Percentiles rank a stretch among this genome's conserved stretches.
Conservation (phyloP, 2,888 invertebrate species). For the Chloromyia formosa region DNA sequence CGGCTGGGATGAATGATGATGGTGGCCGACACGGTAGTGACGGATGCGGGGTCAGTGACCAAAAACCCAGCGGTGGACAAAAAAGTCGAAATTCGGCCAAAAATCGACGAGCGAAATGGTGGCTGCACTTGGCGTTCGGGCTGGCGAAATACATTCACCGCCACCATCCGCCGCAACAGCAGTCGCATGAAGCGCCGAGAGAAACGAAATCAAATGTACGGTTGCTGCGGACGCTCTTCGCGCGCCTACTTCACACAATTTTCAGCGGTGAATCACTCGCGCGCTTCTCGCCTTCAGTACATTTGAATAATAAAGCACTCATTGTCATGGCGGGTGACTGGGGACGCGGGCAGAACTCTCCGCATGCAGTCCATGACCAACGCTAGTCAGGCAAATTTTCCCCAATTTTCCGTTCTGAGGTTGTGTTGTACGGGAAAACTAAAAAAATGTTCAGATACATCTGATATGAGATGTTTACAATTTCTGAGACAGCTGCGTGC, state of each 20-base stretch:
- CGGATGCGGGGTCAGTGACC: conserved; percentile 20
- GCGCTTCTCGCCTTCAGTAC: no score
- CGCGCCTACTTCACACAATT: conserved; percentile 41
- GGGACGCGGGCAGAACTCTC: no score
- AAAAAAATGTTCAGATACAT: no score
- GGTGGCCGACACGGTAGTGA: conserved; percentile 21
- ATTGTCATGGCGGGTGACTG: no score
- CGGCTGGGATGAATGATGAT: conserved; percentile 23
- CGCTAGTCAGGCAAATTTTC: no score
- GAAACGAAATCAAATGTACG: not conserved
- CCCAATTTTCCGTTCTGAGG: no score
- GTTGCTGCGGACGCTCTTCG: not conserved
- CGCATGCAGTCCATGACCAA: no score
- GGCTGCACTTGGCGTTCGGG: conserved; percentile 23
- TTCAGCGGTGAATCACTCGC: conserved; percentile 29
- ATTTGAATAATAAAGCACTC: no score
- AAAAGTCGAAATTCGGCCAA: conserved; percentile 29
- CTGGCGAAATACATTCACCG: not conserved
- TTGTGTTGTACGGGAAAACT: no score
- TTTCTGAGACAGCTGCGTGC: no score
- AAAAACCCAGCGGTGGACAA: conserved; percentile 11
- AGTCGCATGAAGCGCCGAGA: not conserved
- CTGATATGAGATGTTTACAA: no score
- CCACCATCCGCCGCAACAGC: not conserved
- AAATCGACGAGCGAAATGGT: conserved; percentile 20